Percentiles rank a stretch among this genome's conserved stretches.
Conservation (phyloP, 2,888 invertebrate genomes). For the Nomada ferruginata region DNA sequence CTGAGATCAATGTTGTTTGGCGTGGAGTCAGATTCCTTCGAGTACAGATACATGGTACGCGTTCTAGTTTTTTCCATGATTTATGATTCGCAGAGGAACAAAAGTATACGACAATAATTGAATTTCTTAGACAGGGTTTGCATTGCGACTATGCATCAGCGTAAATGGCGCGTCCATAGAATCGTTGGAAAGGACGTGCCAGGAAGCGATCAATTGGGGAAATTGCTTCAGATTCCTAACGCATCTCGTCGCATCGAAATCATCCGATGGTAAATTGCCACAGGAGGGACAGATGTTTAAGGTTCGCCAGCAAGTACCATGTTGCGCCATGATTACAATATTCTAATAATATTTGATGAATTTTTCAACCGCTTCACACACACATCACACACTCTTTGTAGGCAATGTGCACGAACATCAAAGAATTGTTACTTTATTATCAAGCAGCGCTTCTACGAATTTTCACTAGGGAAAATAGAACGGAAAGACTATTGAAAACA, state of each 20-base stretch:
- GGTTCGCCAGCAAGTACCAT: slow-evolving; percentile 52
- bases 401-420: slow-evolving; percentile 80
- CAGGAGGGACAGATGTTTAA: slow-evolving; percentile 80
- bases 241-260: slow-evolving; percentile 69
- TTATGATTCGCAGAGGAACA: neutral
- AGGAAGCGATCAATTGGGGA: slow-evolving; percentile 78
- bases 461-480: slow-evolving; percentile 59
- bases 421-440: slow-evolving; percentile 80
- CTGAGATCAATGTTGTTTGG: slow-evolving; percentile 79
- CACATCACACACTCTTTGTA: slow-evolving; percentile 33
- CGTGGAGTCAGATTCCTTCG: slow-evolving; percentile 78
- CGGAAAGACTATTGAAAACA: slow-evolving; percentile 70
- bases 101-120: neutral
- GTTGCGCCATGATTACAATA: no score
- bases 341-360: no score
- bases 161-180: slow-evolving; percentile 73
- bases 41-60: slow-evolving; percentile 68
- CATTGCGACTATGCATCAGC: slow-evolving; percentile 71
- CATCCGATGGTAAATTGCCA: slow-evolving; percentile 71
- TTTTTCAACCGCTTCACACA: no score
- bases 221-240: slow-evolving; percentile 79
- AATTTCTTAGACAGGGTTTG: slow-evolving; percentile 73
- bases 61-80: neutral
- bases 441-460: slow-evolving; percentile 77
- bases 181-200: slow-evolving; percentile 71